Conservation (phyloP, 2,797 vertebrate species). For the Scomberomorus guttatus region DNA sequence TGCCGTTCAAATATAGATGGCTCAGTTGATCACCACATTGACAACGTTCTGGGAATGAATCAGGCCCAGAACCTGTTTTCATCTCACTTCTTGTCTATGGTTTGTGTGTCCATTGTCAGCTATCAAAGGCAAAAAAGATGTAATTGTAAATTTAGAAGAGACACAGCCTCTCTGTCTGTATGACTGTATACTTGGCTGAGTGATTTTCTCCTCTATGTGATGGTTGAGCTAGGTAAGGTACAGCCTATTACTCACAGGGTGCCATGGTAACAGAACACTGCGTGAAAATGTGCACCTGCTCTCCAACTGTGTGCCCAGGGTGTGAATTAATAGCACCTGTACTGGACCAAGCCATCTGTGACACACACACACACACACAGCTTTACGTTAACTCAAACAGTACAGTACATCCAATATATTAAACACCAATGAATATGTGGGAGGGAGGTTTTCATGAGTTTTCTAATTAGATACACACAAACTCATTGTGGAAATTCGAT, state of each 20-base stretch:
- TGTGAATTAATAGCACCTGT: slow-evolving; percentile 61
- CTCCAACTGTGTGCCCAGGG: slow-evolving; percentile 54
- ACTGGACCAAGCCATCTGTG: slow-evolving; percentile 53
- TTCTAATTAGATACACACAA: neutral
- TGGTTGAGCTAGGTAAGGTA: slow-evolving; percentile 69
- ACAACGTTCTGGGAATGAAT: neutral
- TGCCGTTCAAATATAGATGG: slow-evolving; percentile 1
- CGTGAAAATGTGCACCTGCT: slow-evolving; percentile 75
- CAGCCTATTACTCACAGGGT: slow-evolving; percentile 63
- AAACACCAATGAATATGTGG: neutral
- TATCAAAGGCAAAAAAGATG: neutral
- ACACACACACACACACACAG: slow-evolving; percentile 26
- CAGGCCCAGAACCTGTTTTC: neutral
- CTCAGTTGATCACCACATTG: neutral
- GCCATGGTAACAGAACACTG: slow-evolving; percentile 75
- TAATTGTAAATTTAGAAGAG: slow-evolving; percentile 17
- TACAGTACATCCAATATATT: neutral
- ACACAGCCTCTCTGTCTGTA: neutral
- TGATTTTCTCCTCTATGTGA: slow-evolving; percentile 48
- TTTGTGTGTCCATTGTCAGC: slow-evolving; percentile 1
- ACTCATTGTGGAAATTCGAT: neutral
- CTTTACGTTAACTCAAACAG: slow-evolving; percentile 17
- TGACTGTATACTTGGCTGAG: slow-evolving; percentile 37
- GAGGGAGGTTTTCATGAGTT: neutral
- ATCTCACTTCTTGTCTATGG: neutral